phyloP scores from a whole-genome alignment of 2,888 invertebrate species.

The Harpalus rubripes region DNA sequence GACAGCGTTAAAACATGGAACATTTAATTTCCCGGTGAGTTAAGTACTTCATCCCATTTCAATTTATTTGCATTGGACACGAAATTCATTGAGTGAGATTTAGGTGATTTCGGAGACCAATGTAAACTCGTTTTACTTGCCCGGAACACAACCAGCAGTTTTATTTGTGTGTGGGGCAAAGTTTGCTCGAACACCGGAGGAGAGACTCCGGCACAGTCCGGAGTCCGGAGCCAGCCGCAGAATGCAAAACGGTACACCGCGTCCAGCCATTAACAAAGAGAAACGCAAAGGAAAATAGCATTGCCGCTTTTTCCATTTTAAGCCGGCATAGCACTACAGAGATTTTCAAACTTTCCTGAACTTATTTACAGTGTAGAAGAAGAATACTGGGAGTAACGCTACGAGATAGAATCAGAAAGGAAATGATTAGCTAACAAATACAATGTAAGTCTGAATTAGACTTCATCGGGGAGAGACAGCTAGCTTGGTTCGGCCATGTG shows the following conservation, averaged over 20 bases:
- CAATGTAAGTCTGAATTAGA: no score
- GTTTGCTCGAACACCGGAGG: neutral
- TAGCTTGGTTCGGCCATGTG: no score
- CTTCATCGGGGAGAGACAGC: no score
- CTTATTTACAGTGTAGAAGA: no score
- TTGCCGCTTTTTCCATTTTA: conserved; percentile 16
- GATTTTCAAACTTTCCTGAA: neutral
- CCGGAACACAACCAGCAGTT: conserved; percentile 20
- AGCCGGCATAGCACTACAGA: neutral
- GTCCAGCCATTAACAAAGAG: conserved; percentile 41
- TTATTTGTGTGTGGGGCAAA: conserved; percentile 21
- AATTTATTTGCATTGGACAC: conserved; percentile 38
- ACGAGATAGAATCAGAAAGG: no score
- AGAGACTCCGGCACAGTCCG: neutral
- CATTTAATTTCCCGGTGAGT: neutral
- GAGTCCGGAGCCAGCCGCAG: conserved; percentile 8
- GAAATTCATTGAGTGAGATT: conserved; percentile 38
- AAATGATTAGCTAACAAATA: no score
- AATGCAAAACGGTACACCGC: conserved; percentile 41
- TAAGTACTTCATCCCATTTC: neutral
- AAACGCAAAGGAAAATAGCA: conserved; percentile 26
- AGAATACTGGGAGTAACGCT: no score
- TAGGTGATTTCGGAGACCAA: conserved; percentile 22
- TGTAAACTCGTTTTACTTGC: conserved; percentile 30
- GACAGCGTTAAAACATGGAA: neutral